These are phyloP conservation scores for Malurus splendens DNA, from an alignment of 2,797 vertebrate genomes.

Conservation along the genomic window DNA sequence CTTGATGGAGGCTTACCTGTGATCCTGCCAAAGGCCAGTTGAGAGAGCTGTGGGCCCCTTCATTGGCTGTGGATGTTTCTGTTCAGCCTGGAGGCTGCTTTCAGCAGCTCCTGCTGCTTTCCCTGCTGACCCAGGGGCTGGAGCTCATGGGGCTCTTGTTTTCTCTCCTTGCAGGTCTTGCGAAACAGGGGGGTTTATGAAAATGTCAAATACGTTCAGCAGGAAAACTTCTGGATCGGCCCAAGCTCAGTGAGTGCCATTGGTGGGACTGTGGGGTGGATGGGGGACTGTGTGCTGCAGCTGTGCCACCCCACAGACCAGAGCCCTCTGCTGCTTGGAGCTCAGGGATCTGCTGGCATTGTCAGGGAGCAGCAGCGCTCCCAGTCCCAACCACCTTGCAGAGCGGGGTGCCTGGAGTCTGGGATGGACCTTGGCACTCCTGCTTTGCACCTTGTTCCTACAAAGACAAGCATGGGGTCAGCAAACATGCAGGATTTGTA, in stretches of 20 bases:
- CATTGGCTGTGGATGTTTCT: not conserved
- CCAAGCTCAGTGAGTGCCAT: constrained; percentile 87
- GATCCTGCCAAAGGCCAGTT: not conserved
- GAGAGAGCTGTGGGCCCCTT: not conserved
- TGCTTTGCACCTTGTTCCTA: not conserved
- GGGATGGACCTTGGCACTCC: not conserved
- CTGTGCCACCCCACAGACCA: not conserved
- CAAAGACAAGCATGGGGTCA: not conserved
- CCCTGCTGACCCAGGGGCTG: not conserved
- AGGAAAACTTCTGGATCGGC: constrained; percentile 98
- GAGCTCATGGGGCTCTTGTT: not conserved
- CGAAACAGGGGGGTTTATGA: constrained; percentile 95
- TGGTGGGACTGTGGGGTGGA: not conserved
- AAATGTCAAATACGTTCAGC: constrained; percentile 95
- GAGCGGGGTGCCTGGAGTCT: not conserved
- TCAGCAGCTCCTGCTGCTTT: not conserved
- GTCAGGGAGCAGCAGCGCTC: not conserved
- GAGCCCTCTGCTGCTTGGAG: not conserved
- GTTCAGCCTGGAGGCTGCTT: not conserved
- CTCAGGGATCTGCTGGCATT: not conserved
- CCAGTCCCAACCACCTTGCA: not conserved
- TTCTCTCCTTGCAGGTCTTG: constrained; percentile 78
- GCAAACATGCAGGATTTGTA: not conserved
- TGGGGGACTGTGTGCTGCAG: not conserved
- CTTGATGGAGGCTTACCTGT: not conserved